Evolutionary conservation across 35 echinoderm and acorn worm genomes (phyloP).

Genomic region (Apostichopus parvimensis): DNA sequence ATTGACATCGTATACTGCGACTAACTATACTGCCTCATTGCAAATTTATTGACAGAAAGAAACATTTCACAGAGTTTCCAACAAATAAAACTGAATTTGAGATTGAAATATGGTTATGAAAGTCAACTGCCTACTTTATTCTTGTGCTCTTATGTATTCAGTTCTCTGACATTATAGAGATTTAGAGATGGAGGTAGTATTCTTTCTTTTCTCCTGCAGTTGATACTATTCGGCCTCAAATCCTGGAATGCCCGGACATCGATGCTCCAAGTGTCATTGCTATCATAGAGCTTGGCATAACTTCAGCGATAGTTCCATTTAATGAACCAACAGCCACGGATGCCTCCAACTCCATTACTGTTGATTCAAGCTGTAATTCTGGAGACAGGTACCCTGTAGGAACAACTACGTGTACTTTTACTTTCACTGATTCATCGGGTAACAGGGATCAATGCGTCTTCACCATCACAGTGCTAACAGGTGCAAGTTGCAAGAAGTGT

Average conservation of each 20-base stretch:
- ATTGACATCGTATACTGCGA: too few relatives aligned
- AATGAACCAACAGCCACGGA: conserved; percentile 18
- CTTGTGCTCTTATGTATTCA: too few relatives aligned
- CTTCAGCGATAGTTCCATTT: not conserved
- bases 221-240: not conserved
- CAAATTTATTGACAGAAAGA: too few relatives aligned
- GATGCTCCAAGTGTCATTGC: not conserved
- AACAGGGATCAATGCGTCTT: not conserved
- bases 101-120: too few relatives aligned
- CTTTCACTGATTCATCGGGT: conserved; percentile 9
- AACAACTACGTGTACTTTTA: not conserved
- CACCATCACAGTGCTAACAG: not conserved
- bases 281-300: conserved; percentile 10
- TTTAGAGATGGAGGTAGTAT: not conserved
- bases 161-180: too few relatives aligned
- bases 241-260: not conserved
- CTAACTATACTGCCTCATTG: too few relatives aligned
- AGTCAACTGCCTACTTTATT: too few relatives aligned
- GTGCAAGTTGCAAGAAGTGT: not conserved
- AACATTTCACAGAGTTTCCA: too few relatives aligned
- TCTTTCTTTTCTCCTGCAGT: not conserved
- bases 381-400: conserved; percentile 21
- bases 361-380: not conserved
- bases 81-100: too few relatives aligned
- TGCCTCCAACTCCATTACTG: not conserved